Evolutionary conservation across 2,113 vertebrate genomes (phyloP).

Genomic region (Hymenochirus boettgeri): DNA sequence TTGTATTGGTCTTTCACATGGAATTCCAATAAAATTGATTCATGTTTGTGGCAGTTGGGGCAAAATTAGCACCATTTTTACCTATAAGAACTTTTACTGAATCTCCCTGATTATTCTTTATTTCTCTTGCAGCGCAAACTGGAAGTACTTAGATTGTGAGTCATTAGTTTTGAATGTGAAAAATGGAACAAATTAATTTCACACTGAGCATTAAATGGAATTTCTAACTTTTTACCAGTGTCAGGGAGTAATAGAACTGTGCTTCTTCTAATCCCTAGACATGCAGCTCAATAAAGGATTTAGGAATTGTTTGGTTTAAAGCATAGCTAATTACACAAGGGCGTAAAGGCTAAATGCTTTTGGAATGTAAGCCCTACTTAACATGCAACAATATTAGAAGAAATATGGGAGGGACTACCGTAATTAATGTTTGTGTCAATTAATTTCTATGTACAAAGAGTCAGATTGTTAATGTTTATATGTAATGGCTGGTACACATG

Average conservation of each 20-base stretch:
- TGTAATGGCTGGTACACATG: too few relatives aligned
- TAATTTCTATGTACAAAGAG: too few relatives aligned
- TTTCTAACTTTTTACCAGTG: conserved; percentile 10
- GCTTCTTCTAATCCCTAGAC: conserved; percentile 9
- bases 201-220: conserved; percentile 13
- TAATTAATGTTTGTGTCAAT: too few relatives aligned
- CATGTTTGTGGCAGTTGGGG: too few relatives aligned
- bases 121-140: not conserved
- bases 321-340: conserved; percentile 7
- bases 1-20: too few relatives aligned
- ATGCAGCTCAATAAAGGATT: conserved; percentile 9
- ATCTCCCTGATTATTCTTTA: not conserved
- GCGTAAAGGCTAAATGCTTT: not conserved
- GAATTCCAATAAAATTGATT: too few relatives aligned
- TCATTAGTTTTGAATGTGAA: conserved; percentile 8
- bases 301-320: conserved; percentile 1
- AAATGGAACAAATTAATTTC: conserved; percentile 18
- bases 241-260: conserved; percentile 10
- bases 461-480: too few relatives aligned
- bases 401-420: too few relatives aligned
- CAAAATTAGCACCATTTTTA: too few relatives aligned
- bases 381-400: conserved; percentile 1
- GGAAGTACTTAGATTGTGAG: not conserved
- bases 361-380: not conserved
- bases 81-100: too few relatives aligned